Evolutionary conservation across 2,113 vertebrate species (phyloP).

Genomic region (Cyanoderma ruficeps): DNA sequence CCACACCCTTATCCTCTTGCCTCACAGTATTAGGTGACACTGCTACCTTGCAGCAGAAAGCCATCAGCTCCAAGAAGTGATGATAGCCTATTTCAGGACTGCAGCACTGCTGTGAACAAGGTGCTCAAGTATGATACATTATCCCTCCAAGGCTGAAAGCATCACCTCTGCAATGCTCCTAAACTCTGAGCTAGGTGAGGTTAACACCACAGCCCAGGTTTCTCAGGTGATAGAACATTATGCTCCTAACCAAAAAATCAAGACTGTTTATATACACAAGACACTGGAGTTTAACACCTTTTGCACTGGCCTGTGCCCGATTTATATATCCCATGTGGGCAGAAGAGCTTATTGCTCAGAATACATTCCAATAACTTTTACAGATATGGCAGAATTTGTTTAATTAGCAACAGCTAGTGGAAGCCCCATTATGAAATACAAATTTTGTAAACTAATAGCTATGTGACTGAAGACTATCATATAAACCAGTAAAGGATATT

Average conservation of each 20-base stretch:
- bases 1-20: background rate
- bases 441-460: background rate
- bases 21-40: background rate
- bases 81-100: constrained; percentile 53
- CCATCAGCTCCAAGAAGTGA: constrained; percentile 39
- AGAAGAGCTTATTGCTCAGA: background rate
- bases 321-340: background rate
- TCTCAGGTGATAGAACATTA: background rate
- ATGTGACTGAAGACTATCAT: background rate
- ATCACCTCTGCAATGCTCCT: constrained; percentile 27
- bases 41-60: constrained; percentile 44
- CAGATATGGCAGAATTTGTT: background rate
- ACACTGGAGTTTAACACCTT: background rate
- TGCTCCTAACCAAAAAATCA: constrained; percentile 17
- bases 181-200: constrained; percentile 40
- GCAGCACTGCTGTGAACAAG: constrained; percentile 61
- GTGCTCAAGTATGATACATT: constrained; percentile 65
- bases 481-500: background rate
- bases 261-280: background rate
- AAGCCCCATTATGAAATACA: background rate
- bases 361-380: background rate
- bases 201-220: constrained; percentile 30
- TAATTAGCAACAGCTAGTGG: background rate
- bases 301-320: rapidly evolving
- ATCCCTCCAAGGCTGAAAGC: constrained; percentile 52